Percentiles rank a stretch among this genome's conserved stretches.
Conservation (phyloP, 2,888 invertebrate species). For the Micropterix aruncella region DNA sequence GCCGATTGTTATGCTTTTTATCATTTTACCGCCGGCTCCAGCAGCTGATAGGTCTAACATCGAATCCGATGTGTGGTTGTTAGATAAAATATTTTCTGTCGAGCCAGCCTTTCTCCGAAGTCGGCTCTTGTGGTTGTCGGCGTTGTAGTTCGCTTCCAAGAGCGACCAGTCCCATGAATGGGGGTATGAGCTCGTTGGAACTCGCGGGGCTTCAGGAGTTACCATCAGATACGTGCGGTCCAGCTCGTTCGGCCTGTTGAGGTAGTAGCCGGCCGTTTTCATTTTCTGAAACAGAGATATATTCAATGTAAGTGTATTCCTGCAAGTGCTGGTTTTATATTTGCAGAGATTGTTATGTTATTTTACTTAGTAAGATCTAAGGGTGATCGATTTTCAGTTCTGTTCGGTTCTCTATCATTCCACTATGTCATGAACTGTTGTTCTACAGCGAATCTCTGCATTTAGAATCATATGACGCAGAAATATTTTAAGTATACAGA, state of each 20-base stretch:
- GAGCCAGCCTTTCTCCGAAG: constrained; percentile 28
- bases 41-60: constrained; percentile 17
- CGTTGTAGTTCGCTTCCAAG: constrained; percentile 35
- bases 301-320: neutral
- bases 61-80: constrained; percentile 24
- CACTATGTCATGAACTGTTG: too few species aligned
- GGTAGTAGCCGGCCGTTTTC: constrained; percentile 68
- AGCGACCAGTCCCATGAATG: constrained; percentile 60
- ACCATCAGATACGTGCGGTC: constrained; percentile 55
- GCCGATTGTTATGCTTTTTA: constrained; percentile 32
- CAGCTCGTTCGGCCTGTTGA: constrained; percentile 60
- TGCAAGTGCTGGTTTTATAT: too few species aligned
- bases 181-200: constrained; percentile 54
- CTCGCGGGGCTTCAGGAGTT: constrained; percentile 71
- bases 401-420: too few species aligned
- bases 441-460: too few species aligned
- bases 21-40: constrained; percentile 13
- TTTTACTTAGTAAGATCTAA: neutral
- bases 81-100: constrained; percentile 32
- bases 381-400: too few species aligned
- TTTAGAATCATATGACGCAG: too few species aligned
- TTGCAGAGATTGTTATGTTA: neutral
- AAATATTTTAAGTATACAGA: too few species aligned
- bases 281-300: constrained; percentile 49
- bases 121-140: constrained; percentile 28